Percentiles rank a stretch among this genome's conserved stretches.
phyloP scores from a whole-genome alignment of 1,140 invertebrate genomes.

The Drosophila nasuta region DNA sequence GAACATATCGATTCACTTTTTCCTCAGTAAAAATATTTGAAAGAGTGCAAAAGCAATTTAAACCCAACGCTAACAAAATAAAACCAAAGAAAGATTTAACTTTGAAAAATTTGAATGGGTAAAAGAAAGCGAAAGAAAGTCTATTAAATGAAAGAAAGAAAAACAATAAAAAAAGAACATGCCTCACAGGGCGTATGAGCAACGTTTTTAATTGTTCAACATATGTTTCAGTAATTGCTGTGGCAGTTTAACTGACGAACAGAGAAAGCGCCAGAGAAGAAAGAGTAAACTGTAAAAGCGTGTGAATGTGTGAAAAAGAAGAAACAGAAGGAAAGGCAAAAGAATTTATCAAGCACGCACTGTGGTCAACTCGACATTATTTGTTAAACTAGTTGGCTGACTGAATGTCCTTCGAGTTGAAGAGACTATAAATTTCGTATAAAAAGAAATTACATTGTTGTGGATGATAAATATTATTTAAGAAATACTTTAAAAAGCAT shows the following conservation, averaged over 20 bases:
- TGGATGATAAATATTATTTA: neutral
- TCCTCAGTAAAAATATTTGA: conserved; percentile 30
- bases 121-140: conserved; percentile 26
- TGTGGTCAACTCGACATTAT: neutral
- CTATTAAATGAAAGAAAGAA: conserved; percentile 33
- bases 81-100: conserved; percentile 24
- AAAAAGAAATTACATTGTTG: no score
- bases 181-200: conserved; percentile 70
- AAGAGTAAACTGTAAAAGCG: neutral
- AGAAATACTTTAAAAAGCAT: no score
- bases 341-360: conserved; percentile 2
- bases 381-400: neutral
- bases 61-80: conserved; percentile 27
- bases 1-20: conserved; percentile 16
- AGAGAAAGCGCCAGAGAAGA: conserved; percentile 3
- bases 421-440: no score
- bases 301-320: neutral
- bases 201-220: conserved; percentile 74
- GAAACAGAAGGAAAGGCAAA: neutral
- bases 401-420: neutral
- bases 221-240: conserved; percentile 74
- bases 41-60: conserved; percentile 60
- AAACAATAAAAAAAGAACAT: conserved; percentile 37
- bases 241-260: conserved; percentile 50
- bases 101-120: conserved; percentile 45